phyloP scores from a whole-genome alignment of 2,797 vertebrate genomes.

The Acanthurus tractus region DNA sequence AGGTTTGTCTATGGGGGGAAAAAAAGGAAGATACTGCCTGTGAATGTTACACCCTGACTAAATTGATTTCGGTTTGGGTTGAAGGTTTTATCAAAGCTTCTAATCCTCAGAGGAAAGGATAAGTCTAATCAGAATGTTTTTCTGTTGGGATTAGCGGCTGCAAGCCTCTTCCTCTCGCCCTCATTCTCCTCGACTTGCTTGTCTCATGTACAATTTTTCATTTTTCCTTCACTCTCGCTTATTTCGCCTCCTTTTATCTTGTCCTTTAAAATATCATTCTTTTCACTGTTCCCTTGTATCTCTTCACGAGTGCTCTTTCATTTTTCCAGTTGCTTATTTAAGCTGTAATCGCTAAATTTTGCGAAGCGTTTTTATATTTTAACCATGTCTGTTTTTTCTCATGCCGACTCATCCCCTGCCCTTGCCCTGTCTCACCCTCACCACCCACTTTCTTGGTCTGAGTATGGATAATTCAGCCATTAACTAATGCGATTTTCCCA shows the following conservation, averaged over 20 bases:
- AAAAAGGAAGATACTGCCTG: constrained; percentile 36
- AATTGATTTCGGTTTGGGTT: constrained; percentile 80
- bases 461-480: constrained; percentile 60
- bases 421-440: constrained; percentile 29
- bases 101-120: constrained; percentile 79
- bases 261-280: not conserved
- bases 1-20: constrained; percentile 36
- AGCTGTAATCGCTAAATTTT: constrained; percentile 15
- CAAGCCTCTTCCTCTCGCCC: constrained; percentile 42
- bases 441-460: constrained; percentile 28
- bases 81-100: constrained; percentile 80
- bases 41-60: constrained; percentile 69
- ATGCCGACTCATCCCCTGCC: constrained; percentile 1
- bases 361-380: constrained; percentile 3
- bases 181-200: constrained; percentile 43
- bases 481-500: constrained; percentile 35
- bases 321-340: constrained; percentile 1
- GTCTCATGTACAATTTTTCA: constrained; percentile 36
- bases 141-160: constrained; percentile 76
- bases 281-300: constrained; percentile 12
- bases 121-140: constrained; percentile 79
- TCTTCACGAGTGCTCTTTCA: not conserved
- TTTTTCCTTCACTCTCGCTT: constrained; percentile 1
- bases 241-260: constrained; percentile 21
- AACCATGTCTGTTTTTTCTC: constrained; percentile 12